Evolutionary conservation across 1,140 invertebrate species (phyloP).

Genomic region (Drepana arcuata): DNA sequence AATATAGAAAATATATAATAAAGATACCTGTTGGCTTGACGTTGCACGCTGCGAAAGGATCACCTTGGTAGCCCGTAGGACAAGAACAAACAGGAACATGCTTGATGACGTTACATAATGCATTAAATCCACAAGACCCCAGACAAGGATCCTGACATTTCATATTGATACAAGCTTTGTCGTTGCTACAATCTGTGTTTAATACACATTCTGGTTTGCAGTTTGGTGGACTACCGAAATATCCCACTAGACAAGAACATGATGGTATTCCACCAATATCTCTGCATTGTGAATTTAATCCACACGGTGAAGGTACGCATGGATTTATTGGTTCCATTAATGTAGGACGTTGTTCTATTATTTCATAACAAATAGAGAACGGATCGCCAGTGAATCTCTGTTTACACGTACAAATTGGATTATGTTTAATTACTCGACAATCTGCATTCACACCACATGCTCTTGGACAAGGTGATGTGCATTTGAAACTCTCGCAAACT

Average conservation of each 20-base stretch:
- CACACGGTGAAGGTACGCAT: slow-evolving; percentile 86
- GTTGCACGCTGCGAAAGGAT: slow-evolving; percentile 78
- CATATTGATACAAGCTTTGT: slow-evolving; percentile 86
- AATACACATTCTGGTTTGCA: slow-evolving; percentile 86
- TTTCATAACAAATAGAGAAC: slow-evolving; percentile 74
- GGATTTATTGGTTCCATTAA: slow-evolving; percentile 67
- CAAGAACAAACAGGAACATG: slow-evolving; percentile 86
- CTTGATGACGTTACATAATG: slow-evolving; percentile 84
- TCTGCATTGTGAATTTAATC: slow-evolving; percentile 86
- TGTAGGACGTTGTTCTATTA: slow-evolving; percentile 31
- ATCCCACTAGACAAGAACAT: slow-evolving; percentile 81
- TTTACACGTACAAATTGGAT: slow-evolving; percentile 82
- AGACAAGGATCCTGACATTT: slow-evolving; percentile 89
- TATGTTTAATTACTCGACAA: slow-evolving; percentile 80
- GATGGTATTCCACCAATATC: slow-evolving; percentile 82
- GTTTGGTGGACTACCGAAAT: slow-evolving; percentile 79
- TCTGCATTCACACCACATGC: slow-evolving; percentile 74
- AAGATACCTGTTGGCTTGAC: slow-evolving; percentile 72
- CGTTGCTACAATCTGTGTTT: slow-evolving; percentile 84
- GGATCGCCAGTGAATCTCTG: slow-evolving; percentile 79
- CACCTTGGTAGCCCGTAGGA: slow-evolving; percentile 78
- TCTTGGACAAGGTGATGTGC: slow-evolving; percentile 78
- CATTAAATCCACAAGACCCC: slow-evolving; percentile 86
- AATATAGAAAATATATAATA: too few relatives aligned
- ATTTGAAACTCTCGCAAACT: slow-evolving; percentile 78